Evolutionary conservation across 1,140 invertebrate genomes (phyloP).

Genomic region (Tribolium castaneum): DNA sequence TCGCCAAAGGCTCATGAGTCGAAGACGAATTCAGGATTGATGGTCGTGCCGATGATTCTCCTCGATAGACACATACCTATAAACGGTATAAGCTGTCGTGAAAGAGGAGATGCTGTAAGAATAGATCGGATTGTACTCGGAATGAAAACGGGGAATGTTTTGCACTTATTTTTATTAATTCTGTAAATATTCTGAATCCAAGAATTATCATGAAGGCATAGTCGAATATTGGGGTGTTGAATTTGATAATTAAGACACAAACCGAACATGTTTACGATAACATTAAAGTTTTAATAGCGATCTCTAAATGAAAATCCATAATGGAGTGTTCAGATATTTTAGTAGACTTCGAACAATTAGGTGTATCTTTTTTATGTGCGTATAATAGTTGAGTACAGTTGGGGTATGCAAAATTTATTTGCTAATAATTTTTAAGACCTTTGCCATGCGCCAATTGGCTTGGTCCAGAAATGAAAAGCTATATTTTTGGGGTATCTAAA

Average conservation of each 20-base stretch:
- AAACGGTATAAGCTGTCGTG: slow-evolving; percentile 47
- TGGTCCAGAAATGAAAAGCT: background rate
- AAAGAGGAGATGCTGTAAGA: slow-evolving; percentile 47
- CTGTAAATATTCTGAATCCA: too few species aligned
- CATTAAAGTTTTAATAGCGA: too few species aligned
- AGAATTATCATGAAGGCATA: background rate
- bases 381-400: too few species aligned
- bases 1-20: slow-evolving; percentile 35
- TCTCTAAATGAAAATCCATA: too few species aligned
- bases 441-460: background rate
- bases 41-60: slow-evolving; percentile 44
- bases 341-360: too few species aligned
- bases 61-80: slow-evolving; percentile 40
- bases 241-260: too few species aligned
- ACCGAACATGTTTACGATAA: too few species aligned
- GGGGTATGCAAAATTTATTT: too few species aligned
- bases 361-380: too few species aligned
- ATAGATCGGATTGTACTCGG: slow-evolving; percentile 47
- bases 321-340: too few species aligned
- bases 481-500: too few species aligned
- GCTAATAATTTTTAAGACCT: too few species aligned
- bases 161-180: background rate
- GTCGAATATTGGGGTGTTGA: background rate
- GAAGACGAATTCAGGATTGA: slow-evolving; percentile 43
- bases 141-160: slow-evolving; percentile 44